Evolutionary conservation across 2,888 invertebrate species (phyloP), one percentile per base, ranked within the genome.

Genomic region (Falcaria lacertinaria): DNA sequence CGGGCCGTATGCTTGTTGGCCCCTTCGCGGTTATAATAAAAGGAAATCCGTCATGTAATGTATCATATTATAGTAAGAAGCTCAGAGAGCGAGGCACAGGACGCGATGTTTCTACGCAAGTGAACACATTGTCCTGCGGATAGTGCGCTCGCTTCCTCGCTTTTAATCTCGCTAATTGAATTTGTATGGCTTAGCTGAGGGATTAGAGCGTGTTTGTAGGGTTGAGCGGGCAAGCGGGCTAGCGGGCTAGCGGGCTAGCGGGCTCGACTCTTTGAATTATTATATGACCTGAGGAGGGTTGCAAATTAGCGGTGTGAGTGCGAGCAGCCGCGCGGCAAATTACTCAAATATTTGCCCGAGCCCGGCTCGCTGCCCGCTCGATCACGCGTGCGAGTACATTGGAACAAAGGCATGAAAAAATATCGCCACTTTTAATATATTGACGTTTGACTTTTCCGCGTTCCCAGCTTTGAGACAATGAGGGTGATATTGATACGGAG

Each of bases 141-240:
- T 33, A 43, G 44, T 33, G 43, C 42, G 37, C 45, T 41, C 47
- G 48, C 48, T 37, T 37, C 37, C 37, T 37, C 37, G 37, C 37
- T 40, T 54, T 44, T 53, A 54, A 66, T 66, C 64, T 55, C 51
- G 52, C 60, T 77, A 76, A 79, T 79, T 73, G 69, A 74, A 76
- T 77, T 74, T 64, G 65, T 64, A 65, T 55, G 71, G 69, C 64
- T 73, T 71, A 72, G 68, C 69, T 65, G 64, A 60, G 61, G 69
- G 73, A 74, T 76, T 70, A 73, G 62, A 70, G 59, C 60, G 62
- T 56, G 62, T 63, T 57, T 57, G 65, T 53, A 63, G 65, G 69
- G 67, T 59, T 63, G 64, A 63, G 54, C 58, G 44, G 33, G 38
- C 44, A 39, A 41, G 37, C 16, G 34, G 34, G 19, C 43, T 48